phyloP scores from a whole-genome alignment of 2,113 vertebrate genomes.

The Pollachius pollachius region DNA sequence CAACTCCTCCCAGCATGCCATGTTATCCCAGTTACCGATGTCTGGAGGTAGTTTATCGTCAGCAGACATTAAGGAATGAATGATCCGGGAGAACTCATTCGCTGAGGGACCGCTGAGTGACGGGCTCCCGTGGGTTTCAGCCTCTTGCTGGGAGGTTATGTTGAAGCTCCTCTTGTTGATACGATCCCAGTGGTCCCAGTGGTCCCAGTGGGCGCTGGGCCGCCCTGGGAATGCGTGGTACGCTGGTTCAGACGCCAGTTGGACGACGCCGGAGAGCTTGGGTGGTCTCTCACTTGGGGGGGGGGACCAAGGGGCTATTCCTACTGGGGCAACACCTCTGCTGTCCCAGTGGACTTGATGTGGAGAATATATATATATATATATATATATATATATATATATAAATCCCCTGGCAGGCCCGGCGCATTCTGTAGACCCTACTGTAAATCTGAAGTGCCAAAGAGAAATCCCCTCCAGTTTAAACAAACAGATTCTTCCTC shows the following conservation, averaged over 20 bases:
- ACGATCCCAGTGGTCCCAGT: constrained; percentile 10
- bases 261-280: constrained; percentile 56
- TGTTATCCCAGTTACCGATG: constrained; percentile 36
- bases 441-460: background rate
- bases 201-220: constrained; percentile 19
- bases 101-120: constrained; percentile 7
- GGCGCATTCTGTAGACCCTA: constrained; percentile 15
- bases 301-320: background rate
- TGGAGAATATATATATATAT: constrained; percentile 21
- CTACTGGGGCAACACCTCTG: constrained; percentile 37
- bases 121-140: constrained; percentile 33
- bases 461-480: constrained; percentile 4
- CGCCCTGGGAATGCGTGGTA: constrained; percentile 55
- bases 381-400: constrained; percentile 26
- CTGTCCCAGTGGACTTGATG: constrained; percentile 27
- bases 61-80: constrained; percentile 36
- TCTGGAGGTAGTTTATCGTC: constrained; percentile 18
- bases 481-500: background rate
- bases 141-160: constrained; percentile 16
- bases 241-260: constrained; percentile 61
- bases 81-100: constrained; percentile 20
- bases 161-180: constrained; percentile 26
- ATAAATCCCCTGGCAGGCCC: constrained; percentile 30
- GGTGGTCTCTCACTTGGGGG: constrained; percentile 62
- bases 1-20: constrained; percentile 20